Evolutionary conservation across 2,113 vertebrate genomes (phyloP), one percentile per base, ranked within the genome.

Genomic region (Toxotes jaculatrix): DNA sequence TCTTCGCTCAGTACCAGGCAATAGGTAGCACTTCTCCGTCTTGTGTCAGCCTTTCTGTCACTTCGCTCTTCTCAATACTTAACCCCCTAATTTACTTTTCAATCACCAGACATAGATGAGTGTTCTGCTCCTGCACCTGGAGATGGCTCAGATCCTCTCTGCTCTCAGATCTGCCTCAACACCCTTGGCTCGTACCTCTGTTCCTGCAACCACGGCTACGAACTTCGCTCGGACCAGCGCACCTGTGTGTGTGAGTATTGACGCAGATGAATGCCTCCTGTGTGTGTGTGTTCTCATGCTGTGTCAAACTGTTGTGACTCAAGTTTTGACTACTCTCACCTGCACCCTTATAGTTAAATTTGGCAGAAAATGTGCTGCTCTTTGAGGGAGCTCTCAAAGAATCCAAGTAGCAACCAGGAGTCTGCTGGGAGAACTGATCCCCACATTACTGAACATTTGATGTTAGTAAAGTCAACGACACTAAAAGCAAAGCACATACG

Each of bases 111-210:
- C 66, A 78, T 91, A 9, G 93, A 95, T 56, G 95, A 95, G 86
- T 95, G 94, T 64, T 89, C 92, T 3, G 71, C 60, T 0, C 74
- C 83, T 49, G 84, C 74, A 55, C 45, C 90, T 43, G 62, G 11
- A 43, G 87, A 84, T 5, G 91, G 88, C 74, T 92, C 90, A 32
- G 75, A 80, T 21, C 93, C 91, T 3, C 86, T 3, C 53, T 99
- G 98, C 85, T 93, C 96, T 73, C 98, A 99, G 49, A 89, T 97
- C 68, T 99, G 98, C 85, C 96, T 98, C 89, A 99, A 99, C 93
- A 97, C 96, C 0, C 68, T 97, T 0, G 97, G 97, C 2, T 95
- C 97, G 19, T 98, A 97, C 90, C 92, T 97, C 88, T 99, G 98
- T 74, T 95, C 97, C 55, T 99, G 98, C 91, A 88, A 34, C 42